Base-by-base conservation (phyloP, 2,888 invertebrate genomes). In the Caenorhabditis sp. region DNA sequence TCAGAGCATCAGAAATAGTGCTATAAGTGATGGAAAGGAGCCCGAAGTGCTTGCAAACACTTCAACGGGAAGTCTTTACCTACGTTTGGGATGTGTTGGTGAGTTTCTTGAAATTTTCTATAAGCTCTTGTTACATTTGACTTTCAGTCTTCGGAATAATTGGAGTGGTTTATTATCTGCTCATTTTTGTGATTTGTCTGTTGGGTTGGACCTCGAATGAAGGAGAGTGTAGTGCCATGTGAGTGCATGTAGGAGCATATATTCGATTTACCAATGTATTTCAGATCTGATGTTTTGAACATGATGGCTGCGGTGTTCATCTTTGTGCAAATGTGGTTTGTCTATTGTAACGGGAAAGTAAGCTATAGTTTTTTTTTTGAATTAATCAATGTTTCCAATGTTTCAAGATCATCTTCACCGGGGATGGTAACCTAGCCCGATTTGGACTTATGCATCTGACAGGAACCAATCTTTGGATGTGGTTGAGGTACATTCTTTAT, bases 301-400 rank as follows among this genome's bases (percentile, higher is more conserved):
- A 56, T 82, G 26, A 47, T 84, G 70, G 85, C 87, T 22, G 84
- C 84, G 6, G 44, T 86, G 10, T 87, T 87, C 74, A 84, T 87
- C 8, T 87, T 87, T 69, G 80, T 85, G 14, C 89, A 89, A 69
- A 89, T 89, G 85, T 89, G 89, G 89, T 89, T 89, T 72, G 89
- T 89, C 4, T 89, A 86, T 54, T 89, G 89, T 73, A 89, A 89
- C 56, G 89, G 87, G 82, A 89, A 89, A 75, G 88, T 88, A 31
- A 61, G 61, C n/a, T n/a, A n/a, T n/a, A n/a, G n/a, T 22, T 51
- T 14, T 22, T 7, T 22, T 19, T 1, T 44, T 44, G n/a, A n/a
- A n/a, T n/a, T n/a, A n/a, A 16, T 0, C 16, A 7, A 4, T 44
- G 1, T 14, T 16, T 44, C 16, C n/a, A n/a, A n/a, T 47, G 14